A percentile compares a stretch with the other conserved stretches of the same genome.
Evolutionary conservation across 1,140 invertebrate genomes (phyloP).

Genomic region (Eubasilissa regina): DNA sequence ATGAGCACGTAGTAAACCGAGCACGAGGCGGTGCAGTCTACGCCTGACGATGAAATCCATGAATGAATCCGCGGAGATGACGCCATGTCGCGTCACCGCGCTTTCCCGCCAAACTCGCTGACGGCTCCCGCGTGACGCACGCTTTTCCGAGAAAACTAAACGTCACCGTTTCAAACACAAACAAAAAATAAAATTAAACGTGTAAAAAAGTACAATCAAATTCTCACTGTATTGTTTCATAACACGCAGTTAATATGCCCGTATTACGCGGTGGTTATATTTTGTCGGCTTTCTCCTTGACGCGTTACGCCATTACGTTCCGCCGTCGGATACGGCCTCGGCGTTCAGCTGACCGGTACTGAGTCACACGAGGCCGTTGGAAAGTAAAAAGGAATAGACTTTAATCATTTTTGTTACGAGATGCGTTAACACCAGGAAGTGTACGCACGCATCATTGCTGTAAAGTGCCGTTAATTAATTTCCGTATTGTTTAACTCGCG

Average conservation of each 20-base stretch:
- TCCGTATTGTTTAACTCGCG: not conserved
- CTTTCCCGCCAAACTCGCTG: slow-evolving; percentile 36
- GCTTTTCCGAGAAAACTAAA: slow-evolving; percentile 37
- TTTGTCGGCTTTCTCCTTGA: not conserved
- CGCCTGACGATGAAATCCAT: not conserved
- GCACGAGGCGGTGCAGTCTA: not conserved
- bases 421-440: slow-evolving; percentile 3
- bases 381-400: slow-evolving; percentile 6
- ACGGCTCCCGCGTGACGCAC: slow-evolving; percentile 41
- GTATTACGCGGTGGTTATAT: not conserved
- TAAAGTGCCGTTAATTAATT: slow-evolving; percentile 14
- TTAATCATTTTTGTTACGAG: not conserved
- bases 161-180: not conserved
- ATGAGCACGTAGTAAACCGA: not conserved
- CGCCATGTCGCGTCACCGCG: slow-evolving; percentile 1
- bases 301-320: too few relatives aligned
- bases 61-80: slow-evolving; percentile 19
- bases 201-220: not conserved
- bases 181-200: not conserved
- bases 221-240: not conserved
- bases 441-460: not conserved
- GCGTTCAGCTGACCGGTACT: not conserved
- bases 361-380: slow-evolving; percentile 26
- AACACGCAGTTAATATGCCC: not conserved
- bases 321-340: not conserved